phyloP scores from a whole-genome alignment of 2,113 vertebrate genomes.

The Passer domesticus region DNA sequence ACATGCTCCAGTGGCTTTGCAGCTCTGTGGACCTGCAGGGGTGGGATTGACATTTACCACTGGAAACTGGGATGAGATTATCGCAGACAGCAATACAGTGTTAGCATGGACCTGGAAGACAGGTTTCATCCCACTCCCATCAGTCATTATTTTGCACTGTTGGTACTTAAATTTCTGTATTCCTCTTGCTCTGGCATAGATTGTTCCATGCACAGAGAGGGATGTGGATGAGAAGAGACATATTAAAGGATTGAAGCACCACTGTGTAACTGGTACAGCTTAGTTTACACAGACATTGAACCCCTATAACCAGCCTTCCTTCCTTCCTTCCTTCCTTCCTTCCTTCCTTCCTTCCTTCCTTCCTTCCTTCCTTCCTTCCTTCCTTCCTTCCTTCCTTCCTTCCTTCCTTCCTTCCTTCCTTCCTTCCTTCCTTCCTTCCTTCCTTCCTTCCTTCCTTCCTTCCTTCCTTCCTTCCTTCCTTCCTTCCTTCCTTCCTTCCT shows the following conservation, averaged over 20 bases:
- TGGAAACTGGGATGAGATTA: not conserved
- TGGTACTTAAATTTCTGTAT: not conserved
- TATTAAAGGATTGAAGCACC: not conserved
- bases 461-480: too few species aligned
- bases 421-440: too few species aligned
- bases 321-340: not conserved
- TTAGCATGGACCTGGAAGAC: not conserved
- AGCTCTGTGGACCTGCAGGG: not conserved
- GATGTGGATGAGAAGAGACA: not conserved
- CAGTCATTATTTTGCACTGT: not conserved
- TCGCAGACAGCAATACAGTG: not conserved
- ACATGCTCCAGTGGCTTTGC: not conserved
- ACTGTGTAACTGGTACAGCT: not conserved
- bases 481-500: rapidly evolving
- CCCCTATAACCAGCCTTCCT: too few species aligned
- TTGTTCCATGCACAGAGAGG: not conserved
- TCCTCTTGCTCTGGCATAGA: not conserved
- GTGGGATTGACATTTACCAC: not conserved
- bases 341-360: too few species aligned
- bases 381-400: too few species aligned
- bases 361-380: too few species aligned
- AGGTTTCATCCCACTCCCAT: not conserved
- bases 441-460: too few species aligned
- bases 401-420: too few species aligned
- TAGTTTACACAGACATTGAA: not conserved